These are phyloP conservation scores for Potorous gilbertii DNA, from an alignment of 2,797 vertebrate species.

Conservation along the genomic window DNA sequence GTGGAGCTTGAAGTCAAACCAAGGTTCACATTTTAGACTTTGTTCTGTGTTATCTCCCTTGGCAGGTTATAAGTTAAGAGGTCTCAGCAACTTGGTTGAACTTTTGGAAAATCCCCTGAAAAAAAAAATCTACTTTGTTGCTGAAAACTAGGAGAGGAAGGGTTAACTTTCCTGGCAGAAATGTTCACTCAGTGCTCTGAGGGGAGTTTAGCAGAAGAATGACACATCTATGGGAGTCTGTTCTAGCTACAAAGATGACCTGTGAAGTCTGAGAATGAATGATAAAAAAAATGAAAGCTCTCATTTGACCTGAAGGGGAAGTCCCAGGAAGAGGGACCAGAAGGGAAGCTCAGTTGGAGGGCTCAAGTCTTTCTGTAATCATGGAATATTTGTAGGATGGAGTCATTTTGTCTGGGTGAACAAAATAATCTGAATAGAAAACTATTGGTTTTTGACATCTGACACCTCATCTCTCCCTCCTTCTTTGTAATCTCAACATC, in stretches of 20 bases:
- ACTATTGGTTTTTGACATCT: neutral
- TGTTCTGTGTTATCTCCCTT: neutral
- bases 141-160: constrained; percentile 49
- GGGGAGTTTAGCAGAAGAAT: neutral
- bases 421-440: neutral
- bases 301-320: neutral
- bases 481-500: constrained; percentile 17
- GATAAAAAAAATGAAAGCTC: neutral
- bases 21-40: neutral
- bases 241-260: neutral
- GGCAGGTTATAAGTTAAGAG: constrained; percentile 14
- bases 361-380: neutral
- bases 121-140: constrained; percentile 28
- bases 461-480: neutral
- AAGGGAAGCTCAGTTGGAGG: neutral
- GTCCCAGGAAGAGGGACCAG: neutral
- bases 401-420: neutral
- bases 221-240: neutral
- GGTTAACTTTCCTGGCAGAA: constrained; percentile 37
- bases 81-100: constrained; percentile 20
- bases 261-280: neutral
- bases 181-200: constrained; percentile 34
- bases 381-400: neutral
- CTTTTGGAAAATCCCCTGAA: constrained; percentile 37
- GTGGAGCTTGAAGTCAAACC: neutral